Evolutionary conservation across 2,113 vertebrate genomes (phyloP).

Genomic region (Equus quagga): DNA sequence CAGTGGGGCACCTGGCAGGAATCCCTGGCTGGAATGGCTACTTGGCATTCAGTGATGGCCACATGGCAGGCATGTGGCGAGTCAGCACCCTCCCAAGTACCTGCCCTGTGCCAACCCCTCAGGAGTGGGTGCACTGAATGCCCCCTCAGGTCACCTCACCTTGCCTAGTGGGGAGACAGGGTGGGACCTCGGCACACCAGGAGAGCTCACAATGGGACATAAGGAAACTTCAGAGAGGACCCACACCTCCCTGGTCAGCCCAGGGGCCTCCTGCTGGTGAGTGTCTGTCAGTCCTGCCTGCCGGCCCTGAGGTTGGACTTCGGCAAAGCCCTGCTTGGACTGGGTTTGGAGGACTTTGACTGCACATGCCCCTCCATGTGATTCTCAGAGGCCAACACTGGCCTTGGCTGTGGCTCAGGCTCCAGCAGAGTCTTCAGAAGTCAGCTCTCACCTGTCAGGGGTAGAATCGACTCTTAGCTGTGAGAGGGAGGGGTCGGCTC

Average conservation of each 20-base stretch:
- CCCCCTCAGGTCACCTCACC: not conserved
- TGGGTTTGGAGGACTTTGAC: not conserved
- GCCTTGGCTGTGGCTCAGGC: not conserved
- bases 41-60: not conserved
- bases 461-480: not conserved
- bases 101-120: not conserved
- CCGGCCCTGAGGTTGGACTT: not conserved
- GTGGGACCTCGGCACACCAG: not conserved
- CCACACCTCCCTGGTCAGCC: not conserved
- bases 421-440: not conserved
- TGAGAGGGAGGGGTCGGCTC: not conserved
- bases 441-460: not conserved
- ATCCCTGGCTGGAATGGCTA: not conserved
- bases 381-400: not conserved
- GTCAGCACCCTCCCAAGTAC: not conserved
- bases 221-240: not conserved
- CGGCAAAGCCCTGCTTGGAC: not conserved
- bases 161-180: not conserved
- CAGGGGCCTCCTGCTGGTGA: not conserved
- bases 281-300: not conserved
- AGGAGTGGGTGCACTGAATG: not conserved
- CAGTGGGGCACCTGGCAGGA: accelerated
- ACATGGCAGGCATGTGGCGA: accelerated
- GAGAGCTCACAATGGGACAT: not conserved
- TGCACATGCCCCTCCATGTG: not conserved